Evolutionary conservation across 2,797 vertebrate genomes (phyloP), one percentile per base, ranked within the genome.

Genomic region (Adelosebastes latens): DNA sequence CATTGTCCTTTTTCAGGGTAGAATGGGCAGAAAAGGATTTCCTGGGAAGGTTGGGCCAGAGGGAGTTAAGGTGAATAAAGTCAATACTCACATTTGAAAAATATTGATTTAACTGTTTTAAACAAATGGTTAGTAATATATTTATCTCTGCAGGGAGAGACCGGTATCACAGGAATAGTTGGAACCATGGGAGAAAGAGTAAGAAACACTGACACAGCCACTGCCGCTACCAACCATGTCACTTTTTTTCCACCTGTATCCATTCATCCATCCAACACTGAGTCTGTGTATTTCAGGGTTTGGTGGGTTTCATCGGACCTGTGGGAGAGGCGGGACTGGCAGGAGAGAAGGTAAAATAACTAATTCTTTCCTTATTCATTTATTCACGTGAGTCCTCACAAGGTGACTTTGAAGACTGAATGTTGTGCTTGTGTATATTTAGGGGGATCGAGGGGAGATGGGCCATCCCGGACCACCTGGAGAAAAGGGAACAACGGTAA

Each of bases 401-500:
- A 68, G 24, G 46, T 75, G 32, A 68, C 16, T 46, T 69, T 86
- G 29, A 80, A 66, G 68, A 60, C 18, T 84, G 8, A 83, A 42
- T 22, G 8, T 65, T 72, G 22, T 64, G 22, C 4, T 60, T 13
- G 0, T 87, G 31, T 81, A 0, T 88, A 59, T 85, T 73, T 83
- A 99, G 99, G 99, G 99, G 4, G 98, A 99, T 83, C 97, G 99
- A 73, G 99, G 99, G 53, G 84, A 94, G 39, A 97, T 96, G 90
- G 99, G 99, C 84, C 95, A 95, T 85, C 99, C 98, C 2, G 98
- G 99, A 75, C 97, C 97, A 66, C 96, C 97, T 52, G 99, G 99
- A 93, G 96, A 97, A 94, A 99, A 99, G 94, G 99, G 99, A 94
- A 95, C 96, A 78, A 96, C 93, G 95, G 98, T 99, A 97, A 96